Percentiles rank a stretch among this genome's conserved stretches.
These are phyloP conservation scores for Drosophila dunni DNA, from an alignment of 1,140 invertebrate species.

Conservation along the genomic window DNA sequence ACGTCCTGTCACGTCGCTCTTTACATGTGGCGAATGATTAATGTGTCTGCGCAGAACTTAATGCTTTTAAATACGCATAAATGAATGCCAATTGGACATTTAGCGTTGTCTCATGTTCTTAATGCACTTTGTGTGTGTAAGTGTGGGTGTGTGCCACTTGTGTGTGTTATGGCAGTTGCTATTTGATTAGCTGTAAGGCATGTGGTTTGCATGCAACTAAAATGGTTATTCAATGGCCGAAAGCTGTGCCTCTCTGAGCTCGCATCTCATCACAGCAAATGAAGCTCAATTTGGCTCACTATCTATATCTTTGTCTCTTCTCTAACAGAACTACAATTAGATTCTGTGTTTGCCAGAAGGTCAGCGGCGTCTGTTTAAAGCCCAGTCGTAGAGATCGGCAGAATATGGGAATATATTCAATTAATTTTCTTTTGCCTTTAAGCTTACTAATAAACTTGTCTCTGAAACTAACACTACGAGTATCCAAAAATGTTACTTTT, in stretches of 20 bases:
- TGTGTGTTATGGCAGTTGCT: background rate
- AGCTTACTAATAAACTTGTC: background rate
- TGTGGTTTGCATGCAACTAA: background rate
- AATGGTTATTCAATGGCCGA: conserved; percentile 7
- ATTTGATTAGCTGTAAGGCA: conserved; percentile 27
- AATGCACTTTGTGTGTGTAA: conserved; percentile 13
- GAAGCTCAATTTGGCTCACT: background rate
- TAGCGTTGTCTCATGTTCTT: conserved; percentile 9
- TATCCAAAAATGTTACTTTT: too few species aligned
- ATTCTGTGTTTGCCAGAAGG: background rate
- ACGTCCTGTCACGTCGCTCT: conserved; percentile 10
- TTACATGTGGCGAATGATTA: conserved; percentile 65
- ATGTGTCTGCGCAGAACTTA: conserved; percentile 60
- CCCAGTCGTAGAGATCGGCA: background rate
- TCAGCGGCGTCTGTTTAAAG: background rate
- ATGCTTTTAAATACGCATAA: conserved; percentile 63
- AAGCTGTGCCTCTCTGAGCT: conserved; percentile 1
- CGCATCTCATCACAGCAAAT: conserved; percentile 9
- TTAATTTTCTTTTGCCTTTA: background rate
- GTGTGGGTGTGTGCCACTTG: background rate
- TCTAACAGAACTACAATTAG: background rate
- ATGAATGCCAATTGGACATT: conserved; percentile 48
- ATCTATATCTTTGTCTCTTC: background rate
- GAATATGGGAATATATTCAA: background rate
- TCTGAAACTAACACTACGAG: too few species aligned